phyloP scores from a whole-genome alignment of 1,140 invertebrate genomes.

The Macrosteles quadrilineatus region DNA sequence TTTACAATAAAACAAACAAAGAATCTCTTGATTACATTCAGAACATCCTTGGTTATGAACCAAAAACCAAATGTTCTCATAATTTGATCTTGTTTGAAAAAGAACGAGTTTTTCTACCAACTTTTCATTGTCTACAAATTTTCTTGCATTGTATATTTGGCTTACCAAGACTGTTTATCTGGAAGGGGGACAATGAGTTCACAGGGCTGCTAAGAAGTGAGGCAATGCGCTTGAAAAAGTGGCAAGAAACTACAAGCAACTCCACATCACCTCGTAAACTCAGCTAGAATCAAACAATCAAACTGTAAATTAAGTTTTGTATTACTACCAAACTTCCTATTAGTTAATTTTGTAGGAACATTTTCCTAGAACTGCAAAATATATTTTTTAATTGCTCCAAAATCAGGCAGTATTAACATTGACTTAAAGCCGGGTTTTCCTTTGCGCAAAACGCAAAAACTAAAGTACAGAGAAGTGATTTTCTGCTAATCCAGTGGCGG shows the following conservation, averaged over 20 bases:
- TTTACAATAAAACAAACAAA: not conserved
- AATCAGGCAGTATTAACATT: not conserved
- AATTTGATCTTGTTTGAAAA: not conserved
- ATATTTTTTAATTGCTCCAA: not conserved
- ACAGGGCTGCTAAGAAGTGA: not conserved
- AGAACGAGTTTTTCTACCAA: not conserved
- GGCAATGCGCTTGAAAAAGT: constrained; percentile 31
- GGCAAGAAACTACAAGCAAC: constrained; percentile 27
- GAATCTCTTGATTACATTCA: not conserved
- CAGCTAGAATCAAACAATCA: constrained; percentile 14
- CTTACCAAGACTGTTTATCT: constrained; percentile 17
- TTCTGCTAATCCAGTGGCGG: too few relatives aligned
- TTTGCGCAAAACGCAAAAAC: not conserved
- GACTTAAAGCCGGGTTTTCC: not conserved
- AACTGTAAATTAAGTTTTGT: not conserved
- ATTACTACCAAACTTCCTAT: not conserved
- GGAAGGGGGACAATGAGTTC: not conserved
- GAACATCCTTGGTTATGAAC: not conserved
- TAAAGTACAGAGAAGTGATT: not conserved
- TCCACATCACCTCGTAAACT: constrained; percentile 19
- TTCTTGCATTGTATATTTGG: not conserved
- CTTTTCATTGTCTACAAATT: not conserved
- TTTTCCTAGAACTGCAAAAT: not conserved
- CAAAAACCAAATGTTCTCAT: not conserved
- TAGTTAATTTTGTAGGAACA: not conserved